Evolutionary conservation across 1,140 invertebrate species (phyloP).

Genomic region (Sycophaga agraensis): DNA sequence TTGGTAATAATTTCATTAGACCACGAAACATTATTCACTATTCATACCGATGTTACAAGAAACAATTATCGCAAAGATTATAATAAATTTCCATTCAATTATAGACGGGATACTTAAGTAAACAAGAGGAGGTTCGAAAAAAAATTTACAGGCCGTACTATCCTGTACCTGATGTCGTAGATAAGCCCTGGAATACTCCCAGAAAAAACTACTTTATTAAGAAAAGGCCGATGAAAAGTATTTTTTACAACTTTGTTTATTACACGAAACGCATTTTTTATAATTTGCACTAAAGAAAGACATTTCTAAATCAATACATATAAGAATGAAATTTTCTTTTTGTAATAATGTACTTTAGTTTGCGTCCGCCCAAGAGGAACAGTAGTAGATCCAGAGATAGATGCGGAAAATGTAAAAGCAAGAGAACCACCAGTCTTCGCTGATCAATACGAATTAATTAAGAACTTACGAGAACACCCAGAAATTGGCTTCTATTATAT

Average conservation of each 20-base stretch:
- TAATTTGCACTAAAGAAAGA: no score
- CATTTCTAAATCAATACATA: no score
- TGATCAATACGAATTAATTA: slow-evolving; percentile 61
- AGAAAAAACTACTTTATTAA: slow-evolving; percentile 21
- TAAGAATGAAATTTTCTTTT: background rate
- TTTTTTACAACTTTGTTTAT: background rate
- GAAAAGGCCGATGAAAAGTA: slow-evolving; percentile 9
- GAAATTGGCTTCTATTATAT: slow-evolving; percentile 67
- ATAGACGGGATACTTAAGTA: slow-evolving; percentile 35
- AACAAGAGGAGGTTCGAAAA: slow-evolving; percentile 34
- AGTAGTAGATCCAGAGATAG: slow-evolving; percentile 16
- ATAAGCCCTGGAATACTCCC: background rate
- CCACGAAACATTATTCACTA: no score
- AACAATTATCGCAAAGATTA: background rate
- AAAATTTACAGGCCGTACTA: slow-evolving; percentile 27
- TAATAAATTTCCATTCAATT: background rate
- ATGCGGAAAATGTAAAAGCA: background rate
- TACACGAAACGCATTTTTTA: background rate
- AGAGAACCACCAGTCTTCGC: slow-evolving; percentile 43
- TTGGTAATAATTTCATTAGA: slow-evolving; percentile 50
- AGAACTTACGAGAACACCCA: slow-evolving; percentile 53
- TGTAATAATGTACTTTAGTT: slow-evolving; percentile 23
- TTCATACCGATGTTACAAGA: no score
- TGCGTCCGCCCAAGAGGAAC: slow-evolving; percentile 27
- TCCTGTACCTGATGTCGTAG: background rate